Evolutionary conservation across 1,140 invertebrate genomes (phyloP).

Genomic region (Pseudomyrmex dendroicus): DNA sequence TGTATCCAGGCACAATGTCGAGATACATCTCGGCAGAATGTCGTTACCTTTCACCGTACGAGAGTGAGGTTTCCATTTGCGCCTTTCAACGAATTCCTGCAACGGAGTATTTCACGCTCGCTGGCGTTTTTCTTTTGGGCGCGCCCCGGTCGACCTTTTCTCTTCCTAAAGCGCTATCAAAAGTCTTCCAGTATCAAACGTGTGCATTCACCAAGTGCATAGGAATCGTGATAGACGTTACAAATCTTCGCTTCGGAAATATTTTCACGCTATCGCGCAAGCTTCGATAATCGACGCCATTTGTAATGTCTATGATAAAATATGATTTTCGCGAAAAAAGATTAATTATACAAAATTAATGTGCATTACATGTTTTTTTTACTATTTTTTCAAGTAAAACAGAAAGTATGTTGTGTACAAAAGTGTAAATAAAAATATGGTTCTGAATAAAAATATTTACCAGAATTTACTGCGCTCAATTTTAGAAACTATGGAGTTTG

Average conservation of each 20-base stretch:
- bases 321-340: too few species aligned
- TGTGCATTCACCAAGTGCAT: conserved; percentile 45
- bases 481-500: conserved; percentile 25
- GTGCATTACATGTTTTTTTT: too few species aligned
- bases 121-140: conserved; percentile 50
- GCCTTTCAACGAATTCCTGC: conserved; percentile 72
- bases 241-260: background rate
- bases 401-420: background rate
- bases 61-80: conserved; percentile 74
- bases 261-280: background rate
- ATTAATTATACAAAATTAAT: too few species aligned
- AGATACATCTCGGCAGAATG: conserved; percentile 71
- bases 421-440: background rate
- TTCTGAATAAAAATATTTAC: conserved; percentile 9
- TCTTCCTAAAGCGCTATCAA: conserved; percentile 42
- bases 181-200: conserved; percentile 51
- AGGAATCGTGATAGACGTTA: conserved; percentile 37
- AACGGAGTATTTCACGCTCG: conserved; percentile 59
- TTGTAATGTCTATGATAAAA: too few species aligned
- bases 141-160: conserved; percentile 37
- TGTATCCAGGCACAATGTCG: conserved; percentile 69
- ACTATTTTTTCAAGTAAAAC: too few species aligned
- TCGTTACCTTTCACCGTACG: conserved; percentile 73
- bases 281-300: conserved; percentile 9
- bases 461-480: background rate